phyloP scores from a whole-genome alignment of 2,113 vertebrate genomes.

The Calonectris borealis region DNA sequence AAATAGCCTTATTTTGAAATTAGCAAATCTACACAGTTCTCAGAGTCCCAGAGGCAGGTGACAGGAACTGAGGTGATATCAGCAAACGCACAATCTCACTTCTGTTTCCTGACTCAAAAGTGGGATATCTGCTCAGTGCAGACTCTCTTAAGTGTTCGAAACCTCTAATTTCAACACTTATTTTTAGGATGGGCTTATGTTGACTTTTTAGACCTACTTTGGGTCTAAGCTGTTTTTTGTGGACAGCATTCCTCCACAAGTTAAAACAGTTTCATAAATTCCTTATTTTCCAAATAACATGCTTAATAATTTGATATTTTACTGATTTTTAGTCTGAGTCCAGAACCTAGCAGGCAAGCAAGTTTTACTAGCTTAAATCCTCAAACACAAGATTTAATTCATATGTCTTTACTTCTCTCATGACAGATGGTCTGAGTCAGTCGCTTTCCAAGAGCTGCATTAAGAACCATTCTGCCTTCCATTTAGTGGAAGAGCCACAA shows the following conservation, averaged over 20 bases:
- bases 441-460: background rate
- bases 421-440: background rate
- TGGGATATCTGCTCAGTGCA: background rate
- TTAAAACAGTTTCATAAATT: background rate
- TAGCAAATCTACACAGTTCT: background rate
- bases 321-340: background rate
- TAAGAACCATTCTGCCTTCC: background rate
- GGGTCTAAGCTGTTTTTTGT: background rate
- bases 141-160: background rate
- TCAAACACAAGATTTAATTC: background rate
- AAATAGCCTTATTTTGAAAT: background rate
- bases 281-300: background rate
- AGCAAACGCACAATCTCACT: background rate
- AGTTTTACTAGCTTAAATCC: background rate
- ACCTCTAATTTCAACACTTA: background rate
- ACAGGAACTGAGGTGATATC: background rate
- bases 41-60: background rate
- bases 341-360: background rate
- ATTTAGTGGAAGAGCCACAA: background rate
- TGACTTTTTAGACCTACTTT: background rate
- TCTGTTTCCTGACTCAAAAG: background rate
- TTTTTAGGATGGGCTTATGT: background rate
- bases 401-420: background rate
- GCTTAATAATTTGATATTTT: background rate
- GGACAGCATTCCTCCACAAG: background rate